These are phyloP conservation scores for Aldrovandia affinis DNA, from an alignment of 2,797 vertebrate species.

Conservation along the genomic window DNA sequence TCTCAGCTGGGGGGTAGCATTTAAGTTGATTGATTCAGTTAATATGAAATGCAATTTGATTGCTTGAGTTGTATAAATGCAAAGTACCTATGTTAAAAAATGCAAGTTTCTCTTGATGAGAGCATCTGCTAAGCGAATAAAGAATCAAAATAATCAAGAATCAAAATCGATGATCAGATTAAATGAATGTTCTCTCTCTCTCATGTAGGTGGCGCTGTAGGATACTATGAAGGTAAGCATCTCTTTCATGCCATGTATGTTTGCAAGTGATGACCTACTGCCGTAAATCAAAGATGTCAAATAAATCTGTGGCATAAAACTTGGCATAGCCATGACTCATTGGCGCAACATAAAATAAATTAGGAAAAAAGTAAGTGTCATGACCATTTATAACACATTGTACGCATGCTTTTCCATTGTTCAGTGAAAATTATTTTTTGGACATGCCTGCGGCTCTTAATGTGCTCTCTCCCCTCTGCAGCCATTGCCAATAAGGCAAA, in stretches of 20 bases:
- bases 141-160: background rate
- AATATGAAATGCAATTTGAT: background rate
- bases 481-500: slow-evolving; percentile 23
- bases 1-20: background rate
- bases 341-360: no score
- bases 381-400: background rate
- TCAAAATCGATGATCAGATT: no score
- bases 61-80: background rate
- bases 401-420: background rate
- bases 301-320: background rate
- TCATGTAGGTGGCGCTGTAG: slow-evolving; percentile 37
- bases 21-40: background rate
- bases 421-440: background rate
- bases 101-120: background rate
- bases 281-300: background rate
- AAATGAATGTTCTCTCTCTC: slow-evolving; percentile 20
- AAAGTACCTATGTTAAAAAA: background rate
- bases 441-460: background rate
- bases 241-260: background rate
- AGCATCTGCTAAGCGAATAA: background rate
- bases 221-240: slow-evolving; percentile 53
- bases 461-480: slow-evolving; percentile 34
- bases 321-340: no score
- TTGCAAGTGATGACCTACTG: background rate
- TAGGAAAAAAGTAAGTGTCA: no score